Conservation (phyloP, 1,140 invertebrate species). For the Eupeodes corollae region DNA sequence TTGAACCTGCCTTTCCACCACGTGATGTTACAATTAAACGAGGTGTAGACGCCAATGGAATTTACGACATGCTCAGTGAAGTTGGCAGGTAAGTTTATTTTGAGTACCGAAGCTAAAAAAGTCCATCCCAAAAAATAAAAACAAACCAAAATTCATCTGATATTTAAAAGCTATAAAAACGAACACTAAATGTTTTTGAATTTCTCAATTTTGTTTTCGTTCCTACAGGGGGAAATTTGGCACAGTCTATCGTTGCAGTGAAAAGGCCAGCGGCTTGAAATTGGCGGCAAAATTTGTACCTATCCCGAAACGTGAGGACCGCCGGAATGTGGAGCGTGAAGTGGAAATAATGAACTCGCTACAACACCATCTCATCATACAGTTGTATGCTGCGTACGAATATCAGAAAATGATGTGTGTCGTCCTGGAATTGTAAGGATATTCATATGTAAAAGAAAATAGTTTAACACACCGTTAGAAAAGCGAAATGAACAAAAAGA, state of each 20-base stretch:
- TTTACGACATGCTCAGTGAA: constrained; percentile 70
- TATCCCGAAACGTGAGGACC: constrained; percentile 71
- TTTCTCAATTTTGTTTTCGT: neutral
- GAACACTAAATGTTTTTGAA: neutral
- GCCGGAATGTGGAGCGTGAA: constrained; percentile 84
- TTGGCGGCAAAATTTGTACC: constrained; percentile 91
- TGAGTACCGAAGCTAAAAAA: too few species aligned
- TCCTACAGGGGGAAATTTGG: constrained; percentile 88
- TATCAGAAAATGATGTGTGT: constrained; percentile 86
- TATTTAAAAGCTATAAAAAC: too few species aligned
- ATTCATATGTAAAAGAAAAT: neutral
- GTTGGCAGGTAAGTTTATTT: constrained; percentile 57
- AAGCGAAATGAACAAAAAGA: too few species aligned
- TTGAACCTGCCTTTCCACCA: constrained; percentile 71
- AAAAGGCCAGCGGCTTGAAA: constrained; percentile 65
- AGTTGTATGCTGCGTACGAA: constrained; percentile 93
- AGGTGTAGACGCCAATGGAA: constrained; percentile 64
- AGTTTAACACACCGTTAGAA: too few species aligned
- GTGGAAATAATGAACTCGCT: constrained; percentile 92
- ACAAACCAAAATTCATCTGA: constrained; percentile 6
- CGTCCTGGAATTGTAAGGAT: constrained; percentile 88
- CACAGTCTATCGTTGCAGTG: constrained; percentile 84
- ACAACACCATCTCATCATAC: constrained; percentile 86
- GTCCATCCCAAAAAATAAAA: too few species aligned
- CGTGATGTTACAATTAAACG: constrained; percentile 68